Percentiles rank a stretch among this genome's conserved stretches.
phyloP scores from a whole-genome alignment of 1,140 invertebrate species.

The Drosophila insularis region DNA sequence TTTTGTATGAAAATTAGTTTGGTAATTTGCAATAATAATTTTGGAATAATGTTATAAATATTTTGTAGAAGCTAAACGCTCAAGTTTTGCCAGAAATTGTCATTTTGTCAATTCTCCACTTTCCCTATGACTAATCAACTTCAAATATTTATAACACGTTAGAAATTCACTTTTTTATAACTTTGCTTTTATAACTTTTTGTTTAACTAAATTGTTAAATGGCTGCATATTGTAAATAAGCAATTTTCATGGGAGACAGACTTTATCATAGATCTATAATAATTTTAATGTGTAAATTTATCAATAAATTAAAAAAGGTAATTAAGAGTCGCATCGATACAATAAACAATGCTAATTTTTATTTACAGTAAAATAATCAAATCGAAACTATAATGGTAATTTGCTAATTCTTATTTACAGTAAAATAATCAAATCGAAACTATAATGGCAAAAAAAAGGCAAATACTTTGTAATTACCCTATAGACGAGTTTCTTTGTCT shows the following conservation, averaged over 20 bases:
- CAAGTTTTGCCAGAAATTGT: no score
- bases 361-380: neutral
- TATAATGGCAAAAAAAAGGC: neutral
- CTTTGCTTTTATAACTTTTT: neutral
- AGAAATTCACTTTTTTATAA: neutral
- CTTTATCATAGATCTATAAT: neutral
- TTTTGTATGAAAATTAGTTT: neutral
- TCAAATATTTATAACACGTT: no score
- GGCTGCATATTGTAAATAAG: neutral
- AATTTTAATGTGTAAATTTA: neutral
- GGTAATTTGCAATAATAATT: neutral
- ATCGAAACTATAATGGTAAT: neutral
- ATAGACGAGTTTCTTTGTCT: no score
- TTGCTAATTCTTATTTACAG: neutral
- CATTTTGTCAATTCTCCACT: no score
- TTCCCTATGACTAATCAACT: no score
- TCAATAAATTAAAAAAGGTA: neutral
- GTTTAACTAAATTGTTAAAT: neutral
- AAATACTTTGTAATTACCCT: neutral
- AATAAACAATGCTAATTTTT: neutral
- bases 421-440: neutral
- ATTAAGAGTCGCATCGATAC: neutral
- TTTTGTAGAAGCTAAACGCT: no score
- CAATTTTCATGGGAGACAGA: neutral
- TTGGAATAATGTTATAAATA: neutral